A percentile compares a stretch with the other conserved stretches of the same genome.
Conservation (phyloP, 2,113 vertebrate species). For the Procapra przewalskii region DNA sequence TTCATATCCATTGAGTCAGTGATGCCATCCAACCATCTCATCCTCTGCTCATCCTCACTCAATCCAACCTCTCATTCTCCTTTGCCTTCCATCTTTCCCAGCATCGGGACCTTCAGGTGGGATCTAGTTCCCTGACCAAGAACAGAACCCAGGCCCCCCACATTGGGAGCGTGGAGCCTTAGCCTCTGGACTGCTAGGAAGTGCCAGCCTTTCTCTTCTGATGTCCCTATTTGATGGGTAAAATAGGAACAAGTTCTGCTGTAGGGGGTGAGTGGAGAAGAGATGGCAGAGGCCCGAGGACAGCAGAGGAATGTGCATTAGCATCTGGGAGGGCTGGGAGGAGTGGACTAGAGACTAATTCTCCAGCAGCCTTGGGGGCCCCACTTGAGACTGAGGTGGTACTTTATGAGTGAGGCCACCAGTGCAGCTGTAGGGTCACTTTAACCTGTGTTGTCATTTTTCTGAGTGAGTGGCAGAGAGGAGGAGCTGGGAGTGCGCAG, state of each 20-base stretch:
- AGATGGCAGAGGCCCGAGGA: background rate
- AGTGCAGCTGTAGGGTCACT: background rate
- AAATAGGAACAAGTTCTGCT: background rate
- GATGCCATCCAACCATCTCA: background rate
- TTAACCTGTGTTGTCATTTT: background rate
- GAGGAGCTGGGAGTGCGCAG: background rate
- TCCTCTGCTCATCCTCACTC: background rate
- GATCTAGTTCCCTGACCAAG: background rate
- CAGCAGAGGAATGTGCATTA: background rate
- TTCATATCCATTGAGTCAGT: background rate
- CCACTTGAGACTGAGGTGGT: background rate
- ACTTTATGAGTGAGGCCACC: background rate
- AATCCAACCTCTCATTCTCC: background rate
- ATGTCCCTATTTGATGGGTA: background rate
- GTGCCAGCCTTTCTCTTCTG: background rate
- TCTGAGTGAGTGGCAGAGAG: background rate
- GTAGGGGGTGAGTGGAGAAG: background rate
- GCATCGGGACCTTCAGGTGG: background rate
- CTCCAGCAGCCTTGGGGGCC: background rate
- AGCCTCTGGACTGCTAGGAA: background rate
- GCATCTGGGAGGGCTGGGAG: too few species aligned
- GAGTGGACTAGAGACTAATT: background rate
- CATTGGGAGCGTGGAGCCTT: background rate
- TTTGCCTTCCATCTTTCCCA: background rate
- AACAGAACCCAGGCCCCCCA: background rate